These are phyloP conservation scores for Drosophila parthenogenetica DNA, from an alignment of 2,888 invertebrate genomes.

Conservation along the genomic window DNA sequence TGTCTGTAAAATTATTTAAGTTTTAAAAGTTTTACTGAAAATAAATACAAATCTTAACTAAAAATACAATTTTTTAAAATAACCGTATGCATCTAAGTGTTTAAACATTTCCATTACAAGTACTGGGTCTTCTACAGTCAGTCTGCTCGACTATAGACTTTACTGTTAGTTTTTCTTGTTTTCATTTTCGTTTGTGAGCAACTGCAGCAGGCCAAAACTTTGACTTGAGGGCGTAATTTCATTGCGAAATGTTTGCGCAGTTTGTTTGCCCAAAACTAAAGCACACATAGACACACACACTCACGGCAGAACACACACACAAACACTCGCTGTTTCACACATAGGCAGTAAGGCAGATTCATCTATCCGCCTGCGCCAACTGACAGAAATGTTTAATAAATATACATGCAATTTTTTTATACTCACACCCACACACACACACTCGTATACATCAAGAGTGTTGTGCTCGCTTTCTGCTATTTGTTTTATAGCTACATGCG, in stretches of 20 bases:
- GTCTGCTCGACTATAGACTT: too few species aligned
- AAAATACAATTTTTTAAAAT: too few species aligned
- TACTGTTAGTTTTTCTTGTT: constrained; percentile 18
- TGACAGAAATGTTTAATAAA: constrained; percentile 71
- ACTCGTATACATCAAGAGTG: background rate
- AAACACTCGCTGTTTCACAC: constrained; percentile 8
- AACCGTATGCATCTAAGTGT: too few species aligned
- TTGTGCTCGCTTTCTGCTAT: constrained; percentile 3
- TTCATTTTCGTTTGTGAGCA: constrained; percentile 41
- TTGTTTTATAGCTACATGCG: constrained; percentile 19
- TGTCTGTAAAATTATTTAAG: too few species aligned
- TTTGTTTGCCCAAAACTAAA: constrained; percentile 56
- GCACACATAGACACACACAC: constrained; percentile 35
- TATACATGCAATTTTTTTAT: constrained; percentile 44
- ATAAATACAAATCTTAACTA: too few species aligned
- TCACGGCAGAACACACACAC: constrained; percentile 4
- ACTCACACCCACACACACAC: background rate
- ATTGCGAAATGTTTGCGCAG: constrained; percentile 73
- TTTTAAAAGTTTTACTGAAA: too few species aligned
- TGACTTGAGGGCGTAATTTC: constrained; percentile 77
- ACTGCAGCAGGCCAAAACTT: constrained; percentile 59
- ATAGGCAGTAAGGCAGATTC: constrained; percentile 21
- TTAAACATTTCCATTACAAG: too few species aligned
- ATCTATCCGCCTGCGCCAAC: constrained; percentile 18
- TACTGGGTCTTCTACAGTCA: too few species aligned